These are phyloP conservation scores for Eumeta japonica DNA, from an alignment of 1,140 invertebrate species.

Conservation along the genomic window DNA sequence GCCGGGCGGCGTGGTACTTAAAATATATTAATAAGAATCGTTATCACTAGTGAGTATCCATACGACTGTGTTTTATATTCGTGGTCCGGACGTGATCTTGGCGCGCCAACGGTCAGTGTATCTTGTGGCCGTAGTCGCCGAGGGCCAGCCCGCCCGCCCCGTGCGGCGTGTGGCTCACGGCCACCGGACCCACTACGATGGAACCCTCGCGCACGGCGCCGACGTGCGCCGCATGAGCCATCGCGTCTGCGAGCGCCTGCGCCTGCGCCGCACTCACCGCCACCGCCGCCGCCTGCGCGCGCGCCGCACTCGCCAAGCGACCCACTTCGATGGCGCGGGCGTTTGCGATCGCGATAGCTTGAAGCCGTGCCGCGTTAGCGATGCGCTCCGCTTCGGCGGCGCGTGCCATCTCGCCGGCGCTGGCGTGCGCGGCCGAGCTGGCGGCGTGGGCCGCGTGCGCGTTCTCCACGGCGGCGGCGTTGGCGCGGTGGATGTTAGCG, in stretches of 20 bases:
- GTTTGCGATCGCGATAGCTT: slow-evolving; percentile 42
- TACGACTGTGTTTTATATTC: too few species aligned
- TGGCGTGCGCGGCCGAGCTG: slow-evolving; percentile 31
- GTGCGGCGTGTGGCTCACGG: not conserved
- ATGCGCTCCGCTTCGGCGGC: slow-evolving; percentile 37
- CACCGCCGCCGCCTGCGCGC: slow-evolving; percentile 38
- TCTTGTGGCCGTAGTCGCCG: too few species aligned
- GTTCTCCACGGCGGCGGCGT: slow-evolving; percentile 42
- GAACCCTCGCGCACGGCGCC: slow-evolving; percentile 27
- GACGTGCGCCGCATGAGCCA: slow-evolving; percentile 31
- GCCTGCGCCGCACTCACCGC: slow-evolving; percentile 38
- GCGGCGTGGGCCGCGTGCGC: slow-evolving; percentile 39
- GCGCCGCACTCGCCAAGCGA: slow-evolving; percentile 39
- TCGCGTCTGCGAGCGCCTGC: slow-evolving; percentile 38
- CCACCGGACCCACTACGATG: slow-evolving; percentile 11
- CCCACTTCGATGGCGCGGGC: slow-evolving; percentile 38
- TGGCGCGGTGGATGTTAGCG: slow-evolving; percentile 40
- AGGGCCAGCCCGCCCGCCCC: too few species aligned
- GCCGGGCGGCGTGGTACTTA: too few species aligned
- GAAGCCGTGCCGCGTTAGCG: slow-evolving; percentile 39
- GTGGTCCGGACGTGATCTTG: too few species aligned
- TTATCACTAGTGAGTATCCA: too few species aligned
- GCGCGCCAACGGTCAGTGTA: too few species aligned
- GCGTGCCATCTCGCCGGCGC: slow-evolving; percentile 29
- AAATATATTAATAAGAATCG: too few species aligned